Conservation (phyloP, 2,888 invertebrate genomes). For the Trisateles emortualis region DNA sequence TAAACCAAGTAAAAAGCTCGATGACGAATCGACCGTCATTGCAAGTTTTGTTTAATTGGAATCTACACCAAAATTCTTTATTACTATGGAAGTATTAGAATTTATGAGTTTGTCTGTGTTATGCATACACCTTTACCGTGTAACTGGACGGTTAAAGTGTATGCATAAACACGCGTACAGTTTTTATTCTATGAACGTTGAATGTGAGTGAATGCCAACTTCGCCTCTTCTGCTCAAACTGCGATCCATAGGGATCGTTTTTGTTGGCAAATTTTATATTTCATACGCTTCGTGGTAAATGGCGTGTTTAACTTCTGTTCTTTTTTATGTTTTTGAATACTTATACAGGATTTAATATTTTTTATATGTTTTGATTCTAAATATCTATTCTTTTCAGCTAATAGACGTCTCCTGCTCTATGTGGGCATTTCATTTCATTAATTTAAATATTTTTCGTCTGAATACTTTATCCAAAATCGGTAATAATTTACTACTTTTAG, state of each 20-base stretch:
- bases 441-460: no score
- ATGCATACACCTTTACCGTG: constrained; percentile 16
- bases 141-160: constrained; percentile 12
- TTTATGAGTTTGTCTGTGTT: not conserved
- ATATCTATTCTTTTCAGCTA: no score
- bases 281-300: not conserved
- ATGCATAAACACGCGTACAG: constrained; percentile 28
- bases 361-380: no score
- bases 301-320: not conserved
- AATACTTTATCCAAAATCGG: no score
- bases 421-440: no score
- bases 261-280: constrained; percentile 2
- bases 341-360: not conserved
- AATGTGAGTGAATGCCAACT: constrained; percentile 32
- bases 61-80: no score
- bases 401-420: no score
- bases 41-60: no score
- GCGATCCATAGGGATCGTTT: constrained; percentile 10
- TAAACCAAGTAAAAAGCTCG: no score
- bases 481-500: no score
- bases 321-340: not conserved
- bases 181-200: constrained; percentile 40
- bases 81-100: not conserved
- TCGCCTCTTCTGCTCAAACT: constrained; percentile 26
- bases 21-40: no score